A percentile compares a stretch with the other conserved stretches of the same genome.
Conservation (phyloP, 1,140 invertebrate species). For the Drosophila funebris region DNA sequence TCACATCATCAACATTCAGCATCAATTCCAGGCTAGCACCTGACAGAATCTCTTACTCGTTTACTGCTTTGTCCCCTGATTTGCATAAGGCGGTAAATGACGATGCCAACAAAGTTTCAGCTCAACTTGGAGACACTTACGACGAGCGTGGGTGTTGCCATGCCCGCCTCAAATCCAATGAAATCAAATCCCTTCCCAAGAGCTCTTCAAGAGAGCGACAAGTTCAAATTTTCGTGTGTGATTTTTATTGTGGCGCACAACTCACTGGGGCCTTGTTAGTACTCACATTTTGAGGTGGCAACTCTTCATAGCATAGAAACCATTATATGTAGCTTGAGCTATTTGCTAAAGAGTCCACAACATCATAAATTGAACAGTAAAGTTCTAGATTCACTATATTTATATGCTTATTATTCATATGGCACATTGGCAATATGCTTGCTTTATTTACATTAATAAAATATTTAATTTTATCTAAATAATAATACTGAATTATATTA, state of each 20-base stretch:
- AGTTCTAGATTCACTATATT: no score
- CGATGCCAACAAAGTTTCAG: slow-evolving; percentile 57
- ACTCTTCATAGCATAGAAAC: not conserved
- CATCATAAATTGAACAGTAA: no score
- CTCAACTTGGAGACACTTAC: slow-evolving; percentile 20
- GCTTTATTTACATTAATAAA: no score
- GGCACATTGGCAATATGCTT: no score
- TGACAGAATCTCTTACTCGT: slow-evolving; percentile 15
- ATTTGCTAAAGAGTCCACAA: no score
- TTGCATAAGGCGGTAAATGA: slow-evolving; percentile 60
- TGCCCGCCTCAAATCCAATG: slow-evolving; percentile 40
- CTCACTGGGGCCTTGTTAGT: slow-evolving; percentile 64
- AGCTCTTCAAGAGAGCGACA: slow-evolving; percentile 18
- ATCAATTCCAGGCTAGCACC: slow-evolving; percentile 28
- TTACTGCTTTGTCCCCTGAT: slow-evolving; percentile 45
- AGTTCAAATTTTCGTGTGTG: slow-evolving; percentile 47
- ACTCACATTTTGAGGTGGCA: slow-evolving; percentile 21
- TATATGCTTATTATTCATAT: no score
- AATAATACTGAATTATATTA: no score
- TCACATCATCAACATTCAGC: slow-evolving; percentile 45
- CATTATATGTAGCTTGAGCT: not conserved
- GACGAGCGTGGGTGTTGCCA: not conserved
- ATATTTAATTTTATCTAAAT: no score
- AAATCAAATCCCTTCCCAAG: slow-evolving; percentile 42
- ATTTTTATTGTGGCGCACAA: slow-evolving; percentile 62